Conservation (phyloP, 2,797 vertebrate genomes). For the Lateolabrax maculatus region DNA sequence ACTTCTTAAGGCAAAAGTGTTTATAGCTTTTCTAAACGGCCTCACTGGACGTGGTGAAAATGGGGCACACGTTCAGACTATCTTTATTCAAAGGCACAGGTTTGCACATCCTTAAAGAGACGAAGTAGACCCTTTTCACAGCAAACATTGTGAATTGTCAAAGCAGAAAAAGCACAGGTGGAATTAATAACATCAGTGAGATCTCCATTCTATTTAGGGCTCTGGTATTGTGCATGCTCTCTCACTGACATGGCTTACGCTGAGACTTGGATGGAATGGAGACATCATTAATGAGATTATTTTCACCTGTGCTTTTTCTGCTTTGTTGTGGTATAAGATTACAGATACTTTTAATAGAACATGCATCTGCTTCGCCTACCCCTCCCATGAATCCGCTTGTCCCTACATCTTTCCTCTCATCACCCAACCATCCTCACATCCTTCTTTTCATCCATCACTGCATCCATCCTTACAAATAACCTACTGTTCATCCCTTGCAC, state of each 20-base stretch:
- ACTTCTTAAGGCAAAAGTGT: neutral
- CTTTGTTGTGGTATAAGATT: neutral
- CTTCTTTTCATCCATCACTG: slow-evolving; percentile 42
- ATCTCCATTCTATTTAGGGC: neutral
- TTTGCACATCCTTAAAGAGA: neutral
- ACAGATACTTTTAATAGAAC: neutral
- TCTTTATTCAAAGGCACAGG: neutral
- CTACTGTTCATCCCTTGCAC: neutral
- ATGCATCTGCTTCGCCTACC: neutral
- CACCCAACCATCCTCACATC: slow-evolving; percentile 28
- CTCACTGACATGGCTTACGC: neutral
- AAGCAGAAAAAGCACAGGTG: neutral
- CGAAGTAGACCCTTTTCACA: neutral
- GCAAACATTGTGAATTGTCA: neutral
- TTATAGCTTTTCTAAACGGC: neutral
- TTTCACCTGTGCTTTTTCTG: neutral
- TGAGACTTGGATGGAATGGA: neutral
- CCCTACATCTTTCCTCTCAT: neutral
- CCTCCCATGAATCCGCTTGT: neutral
- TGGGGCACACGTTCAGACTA: neutral
- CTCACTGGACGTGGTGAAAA: neutral
- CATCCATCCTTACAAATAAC: slow-evolving; percentile 12
- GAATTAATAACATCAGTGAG: neutral
- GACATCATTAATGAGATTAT: neutral
- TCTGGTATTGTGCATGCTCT: neutral